Base-by-base conservation (phyloP, 2,113 vertebrate genomes). In the Rhinichthys klamathensis region DNA sequence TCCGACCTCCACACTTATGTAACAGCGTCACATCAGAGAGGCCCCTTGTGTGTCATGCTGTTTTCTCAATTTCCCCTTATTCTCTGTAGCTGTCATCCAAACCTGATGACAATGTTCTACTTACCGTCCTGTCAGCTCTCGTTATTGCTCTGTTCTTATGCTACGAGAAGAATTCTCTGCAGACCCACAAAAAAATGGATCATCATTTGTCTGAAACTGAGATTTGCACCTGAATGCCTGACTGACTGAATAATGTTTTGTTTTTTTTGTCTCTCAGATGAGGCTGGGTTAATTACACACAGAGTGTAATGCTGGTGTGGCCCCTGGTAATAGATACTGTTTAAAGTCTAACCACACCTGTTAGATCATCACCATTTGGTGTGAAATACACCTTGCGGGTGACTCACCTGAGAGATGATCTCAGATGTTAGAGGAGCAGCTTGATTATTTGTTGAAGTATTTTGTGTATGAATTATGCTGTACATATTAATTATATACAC, bases 1-100 rank as follows among this genome's bases (percentile, higher is more conserved):
- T 81, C 13, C 32, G 69, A 81, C 54, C 67, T 85, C 54, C 67
- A 85, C 54, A 38, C 60, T 84, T 84, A 67, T 15, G 65, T 80
- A 85, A 85, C 56, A n/a, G 27, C 10, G 41, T 73, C 77, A 58
- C 56, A 74, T 80, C 77, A 74, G 56, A 63, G 69, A 76, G 44
- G 25, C 21, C 35, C 74, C 54, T 38, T 32, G 70, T 77, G 60
- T 67, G 83, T 78, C 74, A 78, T 72, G 81, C 46, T 65, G 73
- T 84, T 46, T 76, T 21, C 83, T 65, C 73, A 65, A 63, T 81
- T 85, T 74, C 44, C 76, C 44, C 27, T 49, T 51, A 25, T 74
- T 74, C 56, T 60, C 67, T 63, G 69, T 63, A 73, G 23, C 54
- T 73, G 67, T 70, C 69, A 49, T 63, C 35, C 63, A 80, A 79